Evolutionary conservation across 2,888 invertebrate genomes (phyloP).

Genomic region (Craniophora ligustri): DNA sequence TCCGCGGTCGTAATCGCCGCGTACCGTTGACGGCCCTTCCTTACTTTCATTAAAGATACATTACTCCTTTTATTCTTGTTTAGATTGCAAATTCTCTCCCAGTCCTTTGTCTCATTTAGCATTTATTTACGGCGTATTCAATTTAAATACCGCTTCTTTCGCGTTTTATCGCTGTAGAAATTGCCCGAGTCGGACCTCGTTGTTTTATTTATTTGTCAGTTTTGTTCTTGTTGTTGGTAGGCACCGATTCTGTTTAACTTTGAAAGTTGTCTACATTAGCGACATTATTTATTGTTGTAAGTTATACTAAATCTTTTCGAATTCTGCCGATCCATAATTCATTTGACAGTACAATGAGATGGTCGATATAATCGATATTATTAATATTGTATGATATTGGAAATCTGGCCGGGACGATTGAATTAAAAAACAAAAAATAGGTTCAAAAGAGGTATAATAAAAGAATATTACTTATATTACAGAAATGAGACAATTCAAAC

Average conservation of each 20-base stretch:
- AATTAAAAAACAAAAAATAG: conserved; percentile 50
- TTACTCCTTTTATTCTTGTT: conserved; percentile 84
- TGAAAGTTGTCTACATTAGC: conserved; percentile 44
- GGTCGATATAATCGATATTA: conserved; percentile 21
- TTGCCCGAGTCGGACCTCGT: conserved; percentile 75
- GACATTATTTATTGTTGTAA: conserved; percentile 47
- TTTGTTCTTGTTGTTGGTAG: conserved; percentile 71
- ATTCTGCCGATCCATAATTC: conserved; percentile 49
- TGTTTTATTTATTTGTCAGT: conserved; percentile 82
- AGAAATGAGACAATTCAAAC: conserved; percentile 52
- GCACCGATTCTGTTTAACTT: conserved; percentile 62
- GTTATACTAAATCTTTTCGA: conserved; percentile 48
- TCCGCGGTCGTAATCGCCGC: conserved; percentile 47
- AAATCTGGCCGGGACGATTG: conserved; percentile 23
- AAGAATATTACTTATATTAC: conserved; percentile 56
- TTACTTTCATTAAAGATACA: conserved; percentile 81
- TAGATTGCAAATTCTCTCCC: conserved; percentile 81
- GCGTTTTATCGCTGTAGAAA: conserved; percentile 82
- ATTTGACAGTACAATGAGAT: conserved; percentile 52
- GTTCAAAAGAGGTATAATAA: conserved; percentile 42
- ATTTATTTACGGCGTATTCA: conserved; percentile 86
- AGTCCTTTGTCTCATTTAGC: conserved; percentile 86
- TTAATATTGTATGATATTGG: conserved; percentile 36
- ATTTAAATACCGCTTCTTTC: conserved; percentile 84
- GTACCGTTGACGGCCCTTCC: conserved; percentile 61